A percentile compares a stretch with the other conserved stretches of the same genome.
Evolutionary conservation across 1,140 invertebrate species (phyloP).

Genomic region (Mylabris phalerata): DNA sequence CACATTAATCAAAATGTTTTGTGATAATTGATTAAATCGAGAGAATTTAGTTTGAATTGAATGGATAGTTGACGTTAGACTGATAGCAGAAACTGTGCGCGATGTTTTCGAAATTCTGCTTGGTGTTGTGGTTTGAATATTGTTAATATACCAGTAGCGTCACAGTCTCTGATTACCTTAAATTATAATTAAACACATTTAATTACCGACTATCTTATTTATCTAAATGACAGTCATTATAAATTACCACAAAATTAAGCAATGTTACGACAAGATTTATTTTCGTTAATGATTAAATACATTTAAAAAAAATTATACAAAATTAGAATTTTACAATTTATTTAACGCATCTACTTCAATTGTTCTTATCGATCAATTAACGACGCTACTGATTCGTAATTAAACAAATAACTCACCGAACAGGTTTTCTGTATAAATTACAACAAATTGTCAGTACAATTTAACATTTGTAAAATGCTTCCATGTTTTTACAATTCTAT

Average conservation of each 20-base stretch:
- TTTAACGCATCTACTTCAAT: too few relatives aligned
- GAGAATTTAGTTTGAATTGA: too few relatives aligned
- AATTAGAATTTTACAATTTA: too few relatives aligned
- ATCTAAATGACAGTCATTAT: too few relatives aligned
- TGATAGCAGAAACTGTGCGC: neutral
- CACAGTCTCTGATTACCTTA: constrained; percentile 6
- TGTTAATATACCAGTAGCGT: constrained; percentile 3
- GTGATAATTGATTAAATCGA: too few relatives aligned
- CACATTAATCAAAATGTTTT: neutral
- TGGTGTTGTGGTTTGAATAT: neutral
- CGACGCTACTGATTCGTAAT: too few relatives aligned
- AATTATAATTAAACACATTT: constrained; percentile 6
- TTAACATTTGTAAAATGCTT: constrained; percentile 21
- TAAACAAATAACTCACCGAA: too few relatives aligned
- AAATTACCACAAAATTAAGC: neutral
- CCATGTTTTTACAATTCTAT: constrained; percentile 28
- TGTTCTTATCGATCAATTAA: too few relatives aligned
- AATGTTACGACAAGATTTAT: neutral
- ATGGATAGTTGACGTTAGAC: neutral
- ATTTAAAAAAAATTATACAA: too few relatives aligned
- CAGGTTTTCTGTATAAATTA: too few relatives aligned
- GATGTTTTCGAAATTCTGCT: neutral
- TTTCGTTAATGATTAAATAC: too few relatives aligned
- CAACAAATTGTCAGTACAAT: neutral
- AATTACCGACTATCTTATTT: too few relatives aligned